A percentile compares a stretch with the other conserved stretches of the same genome.
phyloP scores from a whole-genome alignment of 2,113 vertebrate species.

The Lagopus leucura region DNA sequence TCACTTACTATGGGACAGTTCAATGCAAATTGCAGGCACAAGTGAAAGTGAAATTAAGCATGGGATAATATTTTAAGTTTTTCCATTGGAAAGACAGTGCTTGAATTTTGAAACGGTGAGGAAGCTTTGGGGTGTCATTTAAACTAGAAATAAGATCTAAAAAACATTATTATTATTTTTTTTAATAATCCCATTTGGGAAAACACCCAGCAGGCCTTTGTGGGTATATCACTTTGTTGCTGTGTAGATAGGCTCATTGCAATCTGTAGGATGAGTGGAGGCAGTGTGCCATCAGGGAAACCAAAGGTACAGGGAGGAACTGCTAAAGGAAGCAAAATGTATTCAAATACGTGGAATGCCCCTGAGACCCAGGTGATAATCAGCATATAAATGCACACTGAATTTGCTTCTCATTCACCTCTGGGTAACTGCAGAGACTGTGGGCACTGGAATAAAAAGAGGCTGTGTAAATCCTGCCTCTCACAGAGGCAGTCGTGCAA shows the following conservation, averaged over 20 bases:
- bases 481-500: not conserved
- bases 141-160: not conserved
- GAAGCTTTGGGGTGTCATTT: not conserved
- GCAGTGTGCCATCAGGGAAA: not conserved
- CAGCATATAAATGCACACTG: not conserved
- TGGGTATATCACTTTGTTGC: not conserved
- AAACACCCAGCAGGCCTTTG: not conserved
- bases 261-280: not conserved
- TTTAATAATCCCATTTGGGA: not conserved
- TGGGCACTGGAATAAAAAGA: not conserved
- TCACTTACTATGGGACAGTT: not conserved
- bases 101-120: not conserved
- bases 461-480: not conserved
- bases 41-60: conserved; percentile 12
- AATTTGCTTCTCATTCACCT: conserved; percentile 1
- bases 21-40: conserved; percentile 47
- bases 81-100: not conserved
- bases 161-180: not conserved
- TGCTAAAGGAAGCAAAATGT: not conserved
- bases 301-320: not conserved
- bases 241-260: not conserved
- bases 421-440: not conserved
- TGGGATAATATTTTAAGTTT: conserved; percentile 4
- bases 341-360: not conserved
- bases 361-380: not conserved